Evolutionary conservation across 2,797 vertebrate species (phyloP).

Genomic region (Phalanger gymnotis): DNA sequence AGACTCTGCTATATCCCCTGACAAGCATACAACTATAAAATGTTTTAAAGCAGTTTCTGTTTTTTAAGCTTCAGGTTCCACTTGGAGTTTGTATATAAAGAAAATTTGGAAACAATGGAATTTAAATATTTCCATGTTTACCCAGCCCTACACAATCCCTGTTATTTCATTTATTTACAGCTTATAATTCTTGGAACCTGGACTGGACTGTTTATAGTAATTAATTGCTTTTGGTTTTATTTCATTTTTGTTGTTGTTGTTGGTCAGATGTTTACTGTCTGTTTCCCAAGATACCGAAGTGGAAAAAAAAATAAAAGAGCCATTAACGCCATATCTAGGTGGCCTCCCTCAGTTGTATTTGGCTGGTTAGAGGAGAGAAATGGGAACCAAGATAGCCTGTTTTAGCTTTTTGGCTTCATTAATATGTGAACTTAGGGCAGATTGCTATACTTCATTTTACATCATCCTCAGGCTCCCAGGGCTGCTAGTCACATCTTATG

Average conservation of each 20-base stretch:
- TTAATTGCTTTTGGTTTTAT: constrained; percentile 57
- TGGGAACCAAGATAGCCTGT: neutral
- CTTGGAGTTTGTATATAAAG: constrained; percentile 65
- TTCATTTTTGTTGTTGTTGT: constrained; percentile 38
- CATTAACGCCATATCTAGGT: neutral
- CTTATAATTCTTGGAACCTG: constrained; percentile 49
- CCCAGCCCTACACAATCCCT: rapidly evolving
- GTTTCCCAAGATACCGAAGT: constrained; percentile 49
- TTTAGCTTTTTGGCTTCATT: constrained; percentile 20
- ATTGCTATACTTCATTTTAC: neutral
- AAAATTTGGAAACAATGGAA: constrained; percentile 72
- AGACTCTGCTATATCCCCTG: constrained; percentile 52
- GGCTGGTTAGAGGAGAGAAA: neutral
- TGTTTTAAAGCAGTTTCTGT: constrained; percentile 62
- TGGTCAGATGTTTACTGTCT: constrained; percentile 52
- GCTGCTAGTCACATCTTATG: neutral
- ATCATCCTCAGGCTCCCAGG: neutral
- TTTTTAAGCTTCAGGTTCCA: constrained; percentile 69
- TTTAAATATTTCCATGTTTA: constrained; percentile 74
- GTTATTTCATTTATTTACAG: constrained; percentile 57
- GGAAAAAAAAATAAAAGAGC: neutral
- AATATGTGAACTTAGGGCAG: neutral
- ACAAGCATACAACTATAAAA: constrained; percentile 45
- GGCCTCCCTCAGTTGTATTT: neutral
- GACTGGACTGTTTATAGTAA: constrained; percentile 57